Base-by-base conservation (phyloP, 2,888 invertebrate species). In the Chaetoderma sp. region DNA sequence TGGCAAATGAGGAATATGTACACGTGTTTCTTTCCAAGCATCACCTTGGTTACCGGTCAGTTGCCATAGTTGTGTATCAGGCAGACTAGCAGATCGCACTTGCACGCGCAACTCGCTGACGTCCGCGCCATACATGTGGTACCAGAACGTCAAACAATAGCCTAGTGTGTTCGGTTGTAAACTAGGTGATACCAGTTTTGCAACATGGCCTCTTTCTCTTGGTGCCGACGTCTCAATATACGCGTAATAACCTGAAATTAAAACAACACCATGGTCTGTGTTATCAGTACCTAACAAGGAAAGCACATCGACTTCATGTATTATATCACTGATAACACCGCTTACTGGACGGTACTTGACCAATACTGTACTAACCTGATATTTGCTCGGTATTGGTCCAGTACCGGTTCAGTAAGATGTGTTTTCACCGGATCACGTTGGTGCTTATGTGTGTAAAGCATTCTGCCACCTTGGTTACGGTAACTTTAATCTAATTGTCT, bases 141-240 rank as follows among this genome's bases (percentile, higher is more conserved):
- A 78, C 73, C 74, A 77, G 57, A 77, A 73, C 27, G 65, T 57
- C 13, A 78, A 60, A 42, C 79, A 79, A 52, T 76, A 72, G 1
- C 72, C 74, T 1, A 58, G 13, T 3, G 60, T 25, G 2, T 60
- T 62, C 6, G 70, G 49, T 1, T 32, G 23, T 39, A 78, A 62
- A 5, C 39, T 61, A 0, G 75, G 73, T 1, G 76, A 78, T 10
- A 68, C 49, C 1, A 80, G 68, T 3, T 67, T 63, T 0, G 75
- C 75, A 28, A 18, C 25, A 28, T 73, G 70, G 1, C 70, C 33
- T 32, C 33, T 18, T 25, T 25, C 16, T 33, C 67, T 28, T 23
- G 63, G 33, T 16, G 57, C 33, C 0, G 67, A 66, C 2, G 67
- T 64, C 36, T 68, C 66, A 27, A 64, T 63, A 44, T 70, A 70